These are phyloP conservation scores for Erpobdella octoculata DNA, from an alignment of 2,888 invertebrate species.

Conservation along the genomic window DNA sequence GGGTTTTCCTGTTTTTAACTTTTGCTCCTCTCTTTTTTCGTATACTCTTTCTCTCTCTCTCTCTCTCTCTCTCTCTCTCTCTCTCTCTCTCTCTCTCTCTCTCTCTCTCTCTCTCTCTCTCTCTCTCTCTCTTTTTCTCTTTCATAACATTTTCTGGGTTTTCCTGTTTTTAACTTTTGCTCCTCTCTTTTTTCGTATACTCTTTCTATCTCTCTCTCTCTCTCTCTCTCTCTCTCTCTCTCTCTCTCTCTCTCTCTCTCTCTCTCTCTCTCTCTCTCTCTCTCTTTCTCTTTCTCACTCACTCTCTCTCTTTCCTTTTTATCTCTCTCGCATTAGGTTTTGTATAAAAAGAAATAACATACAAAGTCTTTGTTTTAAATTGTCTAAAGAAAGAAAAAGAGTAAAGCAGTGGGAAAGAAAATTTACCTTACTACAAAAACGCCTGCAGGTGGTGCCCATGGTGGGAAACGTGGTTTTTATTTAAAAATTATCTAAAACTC, in stretches of 20 bases:
- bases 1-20: neutral
- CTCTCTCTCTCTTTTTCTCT: neutral
- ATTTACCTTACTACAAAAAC: too few relatives aligned
- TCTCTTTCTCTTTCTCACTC: too few relatives aligned
- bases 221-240: conserved; percentile 20
- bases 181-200: conserved; percentile 11
- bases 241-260: conserved; percentile 21
- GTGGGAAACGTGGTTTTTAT: too few relatives aligned
- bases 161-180: neutral
- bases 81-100: neutral
- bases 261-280: conserved; percentile 11
- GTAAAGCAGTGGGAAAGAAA: too few relatives aligned
- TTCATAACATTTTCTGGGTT: neutral
- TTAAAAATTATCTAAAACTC: too few relatives aligned
- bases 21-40: neutral
- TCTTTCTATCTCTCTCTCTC: too few relatives aligned
- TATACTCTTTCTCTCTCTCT: neutral
- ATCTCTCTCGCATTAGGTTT: too few relatives aligned
- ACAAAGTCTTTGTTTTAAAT: too few relatives aligned
- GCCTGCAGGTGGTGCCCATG: too few relatives aligned
- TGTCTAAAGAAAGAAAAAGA: too few relatives aligned
- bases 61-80: neutral
- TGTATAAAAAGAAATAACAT: too few relatives aligned
- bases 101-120: neutral
- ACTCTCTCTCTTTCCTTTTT: too few relatives aligned